phyloP scores from a whole-genome alignment of 2,113 vertebrate species.

The Sorex araneus region DNA sequence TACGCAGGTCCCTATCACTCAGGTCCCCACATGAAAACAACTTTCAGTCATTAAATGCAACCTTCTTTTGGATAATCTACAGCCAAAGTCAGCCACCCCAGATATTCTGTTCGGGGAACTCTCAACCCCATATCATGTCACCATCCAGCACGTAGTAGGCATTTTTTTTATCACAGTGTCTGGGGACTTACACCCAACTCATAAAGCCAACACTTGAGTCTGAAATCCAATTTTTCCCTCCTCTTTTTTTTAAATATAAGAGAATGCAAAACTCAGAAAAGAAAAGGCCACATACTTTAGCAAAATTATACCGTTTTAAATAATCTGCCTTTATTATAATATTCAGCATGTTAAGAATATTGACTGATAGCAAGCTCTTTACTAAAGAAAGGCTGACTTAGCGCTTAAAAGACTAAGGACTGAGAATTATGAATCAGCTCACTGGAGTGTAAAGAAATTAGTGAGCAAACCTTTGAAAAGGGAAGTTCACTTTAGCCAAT shows the following conservation, averaged over 20 bases:
- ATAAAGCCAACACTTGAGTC: not conserved
- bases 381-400: not conserved
- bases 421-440: constrained; percentile 36
- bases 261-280: not conserved
- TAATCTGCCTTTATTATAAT: not conserved
- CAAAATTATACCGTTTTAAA: not conserved
- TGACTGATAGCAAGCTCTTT: not conserved
- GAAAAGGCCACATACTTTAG: not conserved
- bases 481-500: not conserved
- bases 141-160: not conserved
- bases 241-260: not conserved
- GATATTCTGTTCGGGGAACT: not conserved
- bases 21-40: no score
- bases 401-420: constrained; percentile 58
- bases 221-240: not conserved
- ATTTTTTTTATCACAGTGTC: not conserved
- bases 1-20: no score
- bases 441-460: constrained; percentile 28
- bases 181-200: not conserved
- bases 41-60: not conserved
- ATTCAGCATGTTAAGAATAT: not conserved
- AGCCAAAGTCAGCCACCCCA: not conserved
- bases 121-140: not conserved
- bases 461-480: not conserved
- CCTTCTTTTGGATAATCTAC: not conserved